Evolutionary conservation across 2,113 vertebrate species (phyloP), one percentile per base, ranked within the genome.

Genomic region (Scomber colias): DNA sequence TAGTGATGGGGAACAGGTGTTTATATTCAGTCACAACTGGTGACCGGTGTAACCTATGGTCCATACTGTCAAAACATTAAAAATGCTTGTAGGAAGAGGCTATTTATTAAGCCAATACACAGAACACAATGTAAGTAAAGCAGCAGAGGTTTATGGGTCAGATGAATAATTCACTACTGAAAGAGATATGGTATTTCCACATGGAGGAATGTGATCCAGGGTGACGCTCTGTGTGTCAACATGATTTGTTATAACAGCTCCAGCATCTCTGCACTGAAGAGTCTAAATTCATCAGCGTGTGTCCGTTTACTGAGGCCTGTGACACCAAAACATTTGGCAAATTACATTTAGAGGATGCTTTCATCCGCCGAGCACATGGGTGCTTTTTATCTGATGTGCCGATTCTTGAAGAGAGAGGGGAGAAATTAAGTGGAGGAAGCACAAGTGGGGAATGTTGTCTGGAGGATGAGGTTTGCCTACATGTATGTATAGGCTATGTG

Each of bases 141-240:
- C 71, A 49, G 73, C 40, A 11, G 13, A 65, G 59, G 66, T 55
- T 64, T 0, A 16, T 0, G 40, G 68, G 68, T 68, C 57, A 35
- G 30, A 67, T 76, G 73, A 77, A 84, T 82, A 61, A 82, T 60
- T 86, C 64, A 74, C 48, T 3, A 0, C 70, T 69, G 86, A 61
- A 48, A 82, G 40, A 75, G 60, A 86, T 79, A 46, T 64, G 71
- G 24, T 64, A 79, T 84, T 86, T 88, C 51, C 53, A 61, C 44
- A 27, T 45, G 44, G 24, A 46, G 66, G 49, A n/a, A 61, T 64
- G 76, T 62, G 10, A 85, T 79, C 77, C 64, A 44, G n/a, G 44
- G 45, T 62, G 63, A 56, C 53, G 68, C 49, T 53, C 46, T 17
- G 63, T 71, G 71, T 74, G 81, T 79, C 35, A 64, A 77, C 66